Percentiles rank a stretch among this genome's conserved stretches.
These are phyloP conservation scores for Steinernema feltiae DNA, from an alignment of 1,140 invertebrate genomes.

Conservation along the genomic window DNA sequence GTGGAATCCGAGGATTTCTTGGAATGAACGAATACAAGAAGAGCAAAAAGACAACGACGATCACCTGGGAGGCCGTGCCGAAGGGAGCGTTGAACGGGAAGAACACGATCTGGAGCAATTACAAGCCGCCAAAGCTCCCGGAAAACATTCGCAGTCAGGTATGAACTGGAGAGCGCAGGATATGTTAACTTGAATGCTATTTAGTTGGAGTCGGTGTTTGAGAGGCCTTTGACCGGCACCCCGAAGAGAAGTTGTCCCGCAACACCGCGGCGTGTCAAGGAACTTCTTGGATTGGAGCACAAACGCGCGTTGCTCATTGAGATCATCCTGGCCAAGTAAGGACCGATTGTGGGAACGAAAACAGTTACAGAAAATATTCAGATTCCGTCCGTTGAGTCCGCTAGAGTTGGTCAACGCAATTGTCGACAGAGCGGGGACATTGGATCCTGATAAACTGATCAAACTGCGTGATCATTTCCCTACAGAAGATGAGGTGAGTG, in stretches of 20 bases:
- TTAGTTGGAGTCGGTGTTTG: neutral
- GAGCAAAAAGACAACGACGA: conserved; percentile 1
- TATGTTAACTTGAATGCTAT: too few species aligned
- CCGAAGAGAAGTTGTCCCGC: neutral
- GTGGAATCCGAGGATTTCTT: neutral
- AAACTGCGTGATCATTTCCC: neutral
- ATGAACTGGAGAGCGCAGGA: too few species aligned
- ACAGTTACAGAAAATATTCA: neutral
- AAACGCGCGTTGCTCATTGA: neutral
- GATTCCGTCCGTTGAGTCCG: neutral
- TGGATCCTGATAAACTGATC: neutral
- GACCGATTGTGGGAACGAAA: too few species aligned
- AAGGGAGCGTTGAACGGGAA: neutral
- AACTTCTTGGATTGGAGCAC: conserved; percentile 8
- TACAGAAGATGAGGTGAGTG: neutral
- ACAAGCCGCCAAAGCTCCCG: neutral
- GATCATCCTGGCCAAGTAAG: neutral
- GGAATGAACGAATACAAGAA: conserved; percentile 6
- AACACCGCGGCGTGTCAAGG: neutral
- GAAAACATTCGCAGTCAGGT: neutral
- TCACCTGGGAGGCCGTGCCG: neutral
- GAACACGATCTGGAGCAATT: conserved; percentile 1
- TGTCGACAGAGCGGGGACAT: neutral
- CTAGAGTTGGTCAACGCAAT: neutral
- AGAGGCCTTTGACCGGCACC: neutral